Percentiles rank a stretch among this genome's conserved stretches.
phyloP scores from a whole-genome alignment of 2,797 vertebrate species.

The Poecile montanus region DNA sequence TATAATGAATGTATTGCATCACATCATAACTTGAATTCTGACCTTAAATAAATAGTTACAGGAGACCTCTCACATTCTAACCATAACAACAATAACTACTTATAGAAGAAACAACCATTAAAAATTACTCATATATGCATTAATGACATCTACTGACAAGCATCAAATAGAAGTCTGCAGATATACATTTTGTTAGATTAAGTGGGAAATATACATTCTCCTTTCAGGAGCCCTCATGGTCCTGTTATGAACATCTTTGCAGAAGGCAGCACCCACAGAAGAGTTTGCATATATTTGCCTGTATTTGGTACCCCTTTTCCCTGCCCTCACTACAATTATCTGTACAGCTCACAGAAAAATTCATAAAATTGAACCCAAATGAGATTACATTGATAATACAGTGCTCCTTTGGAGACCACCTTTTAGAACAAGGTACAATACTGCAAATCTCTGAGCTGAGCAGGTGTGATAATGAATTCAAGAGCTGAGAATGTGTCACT shows the following conservation, averaged over 20 bases:
- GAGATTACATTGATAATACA: slow-evolving; percentile 44
- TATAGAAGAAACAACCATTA: not conserved
- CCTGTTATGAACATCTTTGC: not conserved
- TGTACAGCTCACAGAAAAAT: not conserved
- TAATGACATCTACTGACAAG: not conserved
- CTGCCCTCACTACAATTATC: not conserved
- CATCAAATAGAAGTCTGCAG: not conserved
- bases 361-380: slow-evolving; percentile 38
- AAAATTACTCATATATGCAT: not conserved
- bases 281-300: not conserved
- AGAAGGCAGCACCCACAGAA: not conserved
- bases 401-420: slow-evolving; percentile 1
- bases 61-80: not conserved
- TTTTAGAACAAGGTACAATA: slow-evolving; percentile 27
- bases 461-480: slow-evolving; percentile 67
- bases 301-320: not conserved
- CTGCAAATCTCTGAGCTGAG: slow-evolving; percentile 40
- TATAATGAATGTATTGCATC: not conserved
- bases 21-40: not conserved
- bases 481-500: slow-evolving; percentile 41
- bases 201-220: not conserved
- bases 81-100: not conserved
- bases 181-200: not conserved
- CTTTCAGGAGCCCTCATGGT: not conserved
- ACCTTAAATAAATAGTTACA: not conserved